Evolutionary conservation across 2,888 invertebrate genomes (phyloP), one percentile per base, ranked within the genome.

Genomic region (Aphidius colemani): DNA sequence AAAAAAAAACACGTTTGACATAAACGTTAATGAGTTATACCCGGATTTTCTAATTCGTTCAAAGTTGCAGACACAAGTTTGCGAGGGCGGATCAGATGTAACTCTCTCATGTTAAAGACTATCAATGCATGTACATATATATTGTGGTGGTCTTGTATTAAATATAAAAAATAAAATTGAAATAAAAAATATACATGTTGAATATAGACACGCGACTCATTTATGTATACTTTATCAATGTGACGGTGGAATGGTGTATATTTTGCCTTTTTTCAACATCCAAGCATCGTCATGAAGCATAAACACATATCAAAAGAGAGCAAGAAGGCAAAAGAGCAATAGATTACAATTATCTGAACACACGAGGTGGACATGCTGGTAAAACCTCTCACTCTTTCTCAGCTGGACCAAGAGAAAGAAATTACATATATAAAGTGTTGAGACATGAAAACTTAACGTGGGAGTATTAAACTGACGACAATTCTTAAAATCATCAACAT

Each of bases 271-370:
- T 49, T 53, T 53, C 6, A 30, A 30, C 30, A 30, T 30, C 3
- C 30, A 30, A 30, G 30, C 5, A 30, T 18, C 18, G 18, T 18
- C 18, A 18, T 18, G 18, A 18, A 18, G 18, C 18, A 18, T 18
- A n/a, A n/a, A n/a, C n/a, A 18, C 18, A 18, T 30, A 30, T 30
- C 30, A 30, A 55, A 55, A 18, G 1, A 1, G 13, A 18, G 13
- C 13, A 2, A 18, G 13, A 18, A 2, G 46, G 13, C 7, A 48
- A 7, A 66, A 67, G 72, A 73, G 78, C 77, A 76, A 78, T 79
- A 79, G 79, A 79, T 79, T 79, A 79, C 79, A 79, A 79, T 79
- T 79, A 79, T 79, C 77, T 75, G 73, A 72, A 75, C 78, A 77
- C 18, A 46, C 74, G 77, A 75, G 75, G 71, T 64, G 67, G 69